Evolutionary conservation across 92 coral and sea anemone genomes (phyloP).

Genomic region (Metridium senile): DNA sequence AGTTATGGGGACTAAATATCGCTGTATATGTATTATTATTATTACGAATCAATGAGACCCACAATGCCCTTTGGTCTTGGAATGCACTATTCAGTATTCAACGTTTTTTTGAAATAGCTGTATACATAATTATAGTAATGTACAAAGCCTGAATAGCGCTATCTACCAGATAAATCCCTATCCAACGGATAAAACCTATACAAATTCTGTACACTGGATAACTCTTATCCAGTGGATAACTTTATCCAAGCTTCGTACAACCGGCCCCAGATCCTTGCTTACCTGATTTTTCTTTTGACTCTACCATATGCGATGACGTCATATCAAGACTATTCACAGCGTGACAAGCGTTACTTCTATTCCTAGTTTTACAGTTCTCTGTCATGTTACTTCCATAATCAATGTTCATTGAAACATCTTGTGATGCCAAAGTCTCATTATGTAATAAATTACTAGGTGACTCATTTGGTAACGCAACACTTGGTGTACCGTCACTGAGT

Average conservation of each 20-base stretch:
- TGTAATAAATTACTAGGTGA: neutral
- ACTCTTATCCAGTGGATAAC: neutral
- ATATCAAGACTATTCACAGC: neutral
- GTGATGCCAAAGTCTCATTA: neutral
- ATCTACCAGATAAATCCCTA: too few relatives aligned
- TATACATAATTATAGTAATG: too few relatives aligned
- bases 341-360: neutral
- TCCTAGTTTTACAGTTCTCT: neutral
- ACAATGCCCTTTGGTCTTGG: too few relatives aligned
- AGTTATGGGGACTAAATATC: too few relatives aligned
- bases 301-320: neutral
- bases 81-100: too few relatives aligned
- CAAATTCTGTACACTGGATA: too few relatives aligned
- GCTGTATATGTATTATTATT: too few relatives aligned
- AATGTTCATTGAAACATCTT: neutral
- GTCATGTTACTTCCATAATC: neutral
- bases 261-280: neutral
- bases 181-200: too few relatives aligned
- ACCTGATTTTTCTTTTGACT: neutral
- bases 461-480: neutral
- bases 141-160: too few relatives aligned
- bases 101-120: too few relatives aligned
- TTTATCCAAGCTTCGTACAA: too few relatives aligned
- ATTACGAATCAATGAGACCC: too few relatives aligned
- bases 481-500: neutral